Evolutionary conservation across 1,140 invertebrate genomes (phyloP).

Genomic region (Gryon sp.): DNA sequence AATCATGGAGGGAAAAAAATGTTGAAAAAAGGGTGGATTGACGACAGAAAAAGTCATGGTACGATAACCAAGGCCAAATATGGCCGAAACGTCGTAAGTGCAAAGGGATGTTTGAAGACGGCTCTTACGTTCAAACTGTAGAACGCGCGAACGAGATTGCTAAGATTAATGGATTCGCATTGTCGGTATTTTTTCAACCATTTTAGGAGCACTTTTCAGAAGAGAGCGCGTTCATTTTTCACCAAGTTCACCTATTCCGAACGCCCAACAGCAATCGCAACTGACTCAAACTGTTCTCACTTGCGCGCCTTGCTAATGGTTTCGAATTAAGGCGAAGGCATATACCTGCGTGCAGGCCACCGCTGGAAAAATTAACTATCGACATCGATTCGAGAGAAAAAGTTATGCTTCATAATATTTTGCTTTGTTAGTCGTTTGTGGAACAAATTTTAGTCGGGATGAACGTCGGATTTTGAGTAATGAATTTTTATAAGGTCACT

Average conservation of each 20-base stretch:
- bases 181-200: constrained; percentile 73
- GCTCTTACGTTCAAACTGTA: constrained; percentile 49
- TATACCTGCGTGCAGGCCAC: constrained; percentile 48
- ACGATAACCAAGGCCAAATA: constrained; percentile 50
- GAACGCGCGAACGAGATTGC: constrained; percentile 62
- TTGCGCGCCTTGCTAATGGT: constrained; percentile 65
- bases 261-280: constrained; percentile 66
- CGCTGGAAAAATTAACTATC: constrained; percentile 55
- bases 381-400: constrained; percentile 37
- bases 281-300: constrained; percentile 43
- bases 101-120: constrained; percentile 67
- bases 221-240: constrained; percentile 70
- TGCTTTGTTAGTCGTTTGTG: constrained; percentile 34
- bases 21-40: constrained; percentile 18
- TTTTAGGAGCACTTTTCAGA: constrained; percentile 72
- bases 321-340: constrained; percentile 67
- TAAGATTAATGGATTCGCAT: constrained; percentile 73
- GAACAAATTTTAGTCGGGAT: constrained; percentile 37
- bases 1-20: constrained; percentile 39
- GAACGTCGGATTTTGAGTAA: constrained; percentile 18
- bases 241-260: constrained; percentile 66
- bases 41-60: constrained; percentile 43
- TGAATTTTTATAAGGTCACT: constrained; percentile 31
- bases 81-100: constrained; percentile 63
- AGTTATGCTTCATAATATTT: constrained; percentile 48